These are phyloP conservation scores for Leucosticte australis DNA, from an alignment of 2,113 vertebrate genomes.

Conservation along the genomic window DNA sequence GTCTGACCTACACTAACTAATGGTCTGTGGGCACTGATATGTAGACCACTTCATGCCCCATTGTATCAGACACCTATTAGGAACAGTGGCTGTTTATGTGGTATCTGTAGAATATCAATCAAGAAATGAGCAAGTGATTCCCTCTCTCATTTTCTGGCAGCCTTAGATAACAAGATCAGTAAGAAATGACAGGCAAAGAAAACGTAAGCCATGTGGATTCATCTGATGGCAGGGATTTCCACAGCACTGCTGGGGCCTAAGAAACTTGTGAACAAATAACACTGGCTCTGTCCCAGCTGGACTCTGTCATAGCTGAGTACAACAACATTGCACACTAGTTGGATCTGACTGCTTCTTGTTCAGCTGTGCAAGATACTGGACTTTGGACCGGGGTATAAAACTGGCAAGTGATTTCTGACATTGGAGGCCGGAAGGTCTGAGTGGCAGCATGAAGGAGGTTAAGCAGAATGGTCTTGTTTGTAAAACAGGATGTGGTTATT, in stretches of 20 bases:
- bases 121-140: neutral
- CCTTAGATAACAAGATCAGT: neutral
- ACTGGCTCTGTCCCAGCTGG: neutral
- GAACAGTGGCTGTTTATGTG: neutral
- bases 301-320: neutral
- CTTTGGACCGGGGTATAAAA: neutral
- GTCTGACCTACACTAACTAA: neutral
- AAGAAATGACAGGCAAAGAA: neutral
- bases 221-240: neutral
- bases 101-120: neutral
- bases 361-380: neutral
- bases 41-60: neutral
- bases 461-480: neutral
- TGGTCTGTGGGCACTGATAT: neutral
- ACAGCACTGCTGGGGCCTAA: neutral
- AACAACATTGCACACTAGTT: neutral
- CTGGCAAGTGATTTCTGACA: neutral
- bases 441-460: neutral
- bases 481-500: constrained; percentile 55
- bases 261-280: neutral
- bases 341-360: neutral
- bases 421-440: neutral
- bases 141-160: neutral
- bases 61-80: neutral
- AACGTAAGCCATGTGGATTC: neutral